Conservation (phyloP, 1,140 invertebrate species). For the Drosophila mauritiana region DNA sequence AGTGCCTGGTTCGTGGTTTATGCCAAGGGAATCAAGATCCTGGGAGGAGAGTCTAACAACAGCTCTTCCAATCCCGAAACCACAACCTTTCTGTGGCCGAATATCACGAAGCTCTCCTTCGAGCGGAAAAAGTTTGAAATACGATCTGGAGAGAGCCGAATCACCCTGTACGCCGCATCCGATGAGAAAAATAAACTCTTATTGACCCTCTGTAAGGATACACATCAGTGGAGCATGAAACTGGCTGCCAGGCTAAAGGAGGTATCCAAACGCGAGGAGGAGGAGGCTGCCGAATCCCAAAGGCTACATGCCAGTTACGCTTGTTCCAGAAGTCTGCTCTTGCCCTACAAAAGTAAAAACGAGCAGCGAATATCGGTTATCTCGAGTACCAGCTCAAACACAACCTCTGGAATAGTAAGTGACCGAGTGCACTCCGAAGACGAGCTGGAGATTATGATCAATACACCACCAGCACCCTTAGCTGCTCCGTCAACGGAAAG, state of each 20-base stretch:
- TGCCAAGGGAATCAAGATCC: conserved; percentile 93
- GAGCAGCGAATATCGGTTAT: conserved; percentile 96
- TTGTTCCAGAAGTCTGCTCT: conserved; percentile 87
- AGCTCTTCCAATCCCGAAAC: conserved; percentile 84
- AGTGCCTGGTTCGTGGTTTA: conserved; percentile 93
- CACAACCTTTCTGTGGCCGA: conserved; percentile 94
- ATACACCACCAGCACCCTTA: conserved; percentile 87
- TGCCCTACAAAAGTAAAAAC: conserved; percentile 87
- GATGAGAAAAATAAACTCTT: conserved; percentile 97
- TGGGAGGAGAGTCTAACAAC: conserved; percentile 83
- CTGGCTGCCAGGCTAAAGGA: conserved; percentile 93
- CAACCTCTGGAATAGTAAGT: conserved; percentile 97
- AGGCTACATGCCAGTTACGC: conserved; percentile 87
- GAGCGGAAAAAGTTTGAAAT: conserved; percentile 99
- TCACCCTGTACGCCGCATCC: conserved; percentile 94
- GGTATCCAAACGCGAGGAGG: conserved; percentile 91
- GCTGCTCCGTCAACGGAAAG: conserved; percentile 90
- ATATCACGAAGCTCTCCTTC: conserved; percentile 96
- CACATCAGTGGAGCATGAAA: conserved; percentile 97
- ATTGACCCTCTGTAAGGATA: conserved; percentile 94
- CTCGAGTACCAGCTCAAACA: conserved; percentile 96
- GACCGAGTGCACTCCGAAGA: conserved; percentile 97
- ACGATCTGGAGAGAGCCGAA: conserved; percentile 93
- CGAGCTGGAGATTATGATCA: conserved; percentile 94
- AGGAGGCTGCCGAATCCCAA: conserved; percentile 85